phyloP scores from a whole-genome alignment of 2,888 invertebrate species.

The Melikaiella ostensackeni region DNA sequence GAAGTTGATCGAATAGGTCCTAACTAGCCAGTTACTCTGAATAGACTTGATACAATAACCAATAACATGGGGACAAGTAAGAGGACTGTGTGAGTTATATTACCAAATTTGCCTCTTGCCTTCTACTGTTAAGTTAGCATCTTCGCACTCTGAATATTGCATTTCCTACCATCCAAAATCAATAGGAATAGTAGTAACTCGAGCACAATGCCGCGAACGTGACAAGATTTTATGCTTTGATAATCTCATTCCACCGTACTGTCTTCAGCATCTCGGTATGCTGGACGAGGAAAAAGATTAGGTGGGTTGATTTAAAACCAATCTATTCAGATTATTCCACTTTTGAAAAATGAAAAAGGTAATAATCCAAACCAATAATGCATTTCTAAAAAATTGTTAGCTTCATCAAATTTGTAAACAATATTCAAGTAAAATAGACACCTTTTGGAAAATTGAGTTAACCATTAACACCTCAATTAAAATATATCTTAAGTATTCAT shows the following conservation, averaged over 20 bases:
- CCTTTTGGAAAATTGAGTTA: too few species aligned
- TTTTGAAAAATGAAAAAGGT: too few species aligned
- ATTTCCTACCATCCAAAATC: background rate
- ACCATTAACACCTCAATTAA: too few species aligned
- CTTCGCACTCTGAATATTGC: slow-evolving; percentile 13
- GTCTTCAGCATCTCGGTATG: background rate
- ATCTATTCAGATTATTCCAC: background rate
- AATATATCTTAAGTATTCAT: too few species aligned
- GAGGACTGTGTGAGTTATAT: slow-evolving; percentile 16
- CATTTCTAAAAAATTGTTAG: too few species aligned
- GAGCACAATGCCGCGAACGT: slow-evolving; percentile 45
- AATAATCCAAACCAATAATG: too few species aligned
- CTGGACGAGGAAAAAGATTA: background rate
- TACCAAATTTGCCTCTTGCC: background rate
- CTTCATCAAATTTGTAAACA: too few species aligned
- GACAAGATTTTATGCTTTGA: slow-evolving; percentile 43
- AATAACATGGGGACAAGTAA: background rate
- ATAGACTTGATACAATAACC: slow-evolving; percentile 15
- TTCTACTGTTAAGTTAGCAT: background rate
- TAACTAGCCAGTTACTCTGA: slow-evolving; percentile 16
- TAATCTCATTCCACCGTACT: slow-evolving; percentile 25
- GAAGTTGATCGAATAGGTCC: slow-evolving; percentile 6
- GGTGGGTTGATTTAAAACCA: too few species aligned
- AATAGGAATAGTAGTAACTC: slow-evolving; percentile 22
- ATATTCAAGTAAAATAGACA: too few species aligned